Conservation (phyloP, 2,113 vertebrate species). For the Lasiurus borealis region DNA sequence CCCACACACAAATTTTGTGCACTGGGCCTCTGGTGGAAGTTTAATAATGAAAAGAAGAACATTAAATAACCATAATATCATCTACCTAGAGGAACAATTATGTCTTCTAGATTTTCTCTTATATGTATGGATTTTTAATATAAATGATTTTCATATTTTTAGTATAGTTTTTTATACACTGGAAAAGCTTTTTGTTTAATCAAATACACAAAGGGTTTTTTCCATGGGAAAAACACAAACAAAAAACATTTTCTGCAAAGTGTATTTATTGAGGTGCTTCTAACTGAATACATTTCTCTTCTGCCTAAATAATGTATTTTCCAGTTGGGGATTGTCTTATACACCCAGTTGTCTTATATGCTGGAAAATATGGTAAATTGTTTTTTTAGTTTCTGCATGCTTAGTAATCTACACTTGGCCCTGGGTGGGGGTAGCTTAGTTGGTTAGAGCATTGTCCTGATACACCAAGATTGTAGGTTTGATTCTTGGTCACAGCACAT, state of each 20-base stretch:
- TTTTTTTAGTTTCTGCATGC: background rate
- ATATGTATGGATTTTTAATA: background rate
- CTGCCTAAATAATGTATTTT: background rate
- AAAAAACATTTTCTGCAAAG: conserved; percentile 23
- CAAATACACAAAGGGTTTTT: conserved; percentile 93
- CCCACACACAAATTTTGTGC: no score
- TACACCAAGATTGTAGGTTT: no score
- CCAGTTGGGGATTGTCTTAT: no score
- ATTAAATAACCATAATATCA: background rate
- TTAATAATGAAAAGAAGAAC: conserved; percentile 29
- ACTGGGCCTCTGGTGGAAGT: background rate
- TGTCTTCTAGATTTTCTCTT: background rate
- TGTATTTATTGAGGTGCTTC: conserved; percentile 19
- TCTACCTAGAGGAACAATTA: background rate
- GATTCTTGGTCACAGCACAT: no score
- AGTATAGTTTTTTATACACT: background rate
- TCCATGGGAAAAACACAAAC: conserved; percentile 73
- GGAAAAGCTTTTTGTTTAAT: conserved; percentile 90
- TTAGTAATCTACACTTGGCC: background rate
- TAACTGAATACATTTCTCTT: background rate
- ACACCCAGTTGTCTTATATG: no score
- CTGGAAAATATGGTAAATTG: no score
- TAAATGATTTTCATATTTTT: background rate
- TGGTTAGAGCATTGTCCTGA: background rate
- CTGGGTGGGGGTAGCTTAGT: no score